Evolutionary conservation across 2,797 vertebrate genomes (phyloP).

Genomic region (Pangasius djambal): DNA sequence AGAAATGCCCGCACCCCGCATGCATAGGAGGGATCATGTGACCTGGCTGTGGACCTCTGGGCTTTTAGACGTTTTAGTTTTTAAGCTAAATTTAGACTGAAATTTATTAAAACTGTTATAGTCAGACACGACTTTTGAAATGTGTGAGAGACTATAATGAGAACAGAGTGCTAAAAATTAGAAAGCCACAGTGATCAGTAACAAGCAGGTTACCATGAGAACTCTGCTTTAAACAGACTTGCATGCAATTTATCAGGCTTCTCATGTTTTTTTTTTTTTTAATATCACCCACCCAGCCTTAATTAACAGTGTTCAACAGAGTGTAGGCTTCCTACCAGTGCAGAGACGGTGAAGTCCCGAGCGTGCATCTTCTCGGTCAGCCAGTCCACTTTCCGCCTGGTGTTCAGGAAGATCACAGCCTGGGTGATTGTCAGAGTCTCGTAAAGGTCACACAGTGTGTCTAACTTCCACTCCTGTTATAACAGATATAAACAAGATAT

Average conservation of each 20-base stretch:
- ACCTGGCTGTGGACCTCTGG: not conserved
- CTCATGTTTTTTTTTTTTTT: not conserved
- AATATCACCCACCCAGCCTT: not conserved
- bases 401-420: constrained; percentile 60
- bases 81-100: not conserved
- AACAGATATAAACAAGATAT: not conserved
- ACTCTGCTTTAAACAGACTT: not conserved
- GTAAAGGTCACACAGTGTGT: constrained; percentile 50
- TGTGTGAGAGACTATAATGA: not conserved
- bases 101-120: not conserved
- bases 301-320: not conserved
- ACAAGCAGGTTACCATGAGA: not conserved
- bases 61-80: not conserved
- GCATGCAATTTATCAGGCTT: not conserved
- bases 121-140: not conserved
- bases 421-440: constrained; percentile 59
- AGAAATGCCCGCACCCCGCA: not conserved
- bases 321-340: constrained; percentile 49
- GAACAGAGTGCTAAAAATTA: not conserved
- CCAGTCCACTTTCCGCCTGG: constrained; percentile 61
- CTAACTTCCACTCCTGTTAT: constrained; percentile 61
- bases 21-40: not conserved
- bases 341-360: constrained; percentile 61
- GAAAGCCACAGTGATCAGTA: not conserved
- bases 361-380: constrained; percentile 61